These are phyloP conservation scores for Rhagonycha lutea DNA, from an alignment of 2,888 invertebrate species.

Conservation along the genomic window DNA sequence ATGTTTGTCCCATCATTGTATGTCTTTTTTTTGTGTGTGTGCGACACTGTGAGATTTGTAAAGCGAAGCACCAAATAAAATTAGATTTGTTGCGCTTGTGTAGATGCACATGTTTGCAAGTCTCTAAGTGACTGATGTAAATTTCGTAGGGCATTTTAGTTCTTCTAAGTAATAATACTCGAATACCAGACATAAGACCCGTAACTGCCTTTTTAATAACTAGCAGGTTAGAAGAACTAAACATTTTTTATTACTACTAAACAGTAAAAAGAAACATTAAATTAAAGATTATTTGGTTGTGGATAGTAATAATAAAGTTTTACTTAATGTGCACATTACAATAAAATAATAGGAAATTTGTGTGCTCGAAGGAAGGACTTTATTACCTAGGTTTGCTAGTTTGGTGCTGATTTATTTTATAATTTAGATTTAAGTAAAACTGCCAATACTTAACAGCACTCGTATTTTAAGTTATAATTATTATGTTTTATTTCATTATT, in stretches of 20 bases:
- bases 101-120: constrained; percentile 3
- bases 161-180: constrained; percentile 24
- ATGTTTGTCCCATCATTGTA: background rate
- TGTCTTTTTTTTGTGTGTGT: background rate
- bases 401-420: background rate
- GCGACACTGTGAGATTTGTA: constrained; percentile 5
- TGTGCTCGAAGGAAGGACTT: background rate
- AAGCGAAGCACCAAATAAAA: constrained; percentile 1
- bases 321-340: background rate
- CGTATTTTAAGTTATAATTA: background rate
- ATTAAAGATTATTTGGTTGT: constrained; percentile 22
- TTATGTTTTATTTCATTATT: background rate
- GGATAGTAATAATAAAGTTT: constrained; percentile 10
- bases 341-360: background rate
- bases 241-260: constrained; percentile 16
- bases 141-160: constrained; percentile 9
- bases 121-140: constrained; percentile 1
- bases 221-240: constrained; percentile 27
- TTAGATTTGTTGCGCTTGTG: constrained; percentile 8
- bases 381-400: background rate
- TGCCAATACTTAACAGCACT: background rate
- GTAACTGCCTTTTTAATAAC: constrained; percentile 20
- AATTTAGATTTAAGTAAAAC: background rate
- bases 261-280: constrained; percentile 10
- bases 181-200: constrained; percentile 9